Evolutionary conservation across 37 sponge, comb jelly and placozoan species (phyloP).

Genomic region (Halisarca cf. caerulea): DNA sequence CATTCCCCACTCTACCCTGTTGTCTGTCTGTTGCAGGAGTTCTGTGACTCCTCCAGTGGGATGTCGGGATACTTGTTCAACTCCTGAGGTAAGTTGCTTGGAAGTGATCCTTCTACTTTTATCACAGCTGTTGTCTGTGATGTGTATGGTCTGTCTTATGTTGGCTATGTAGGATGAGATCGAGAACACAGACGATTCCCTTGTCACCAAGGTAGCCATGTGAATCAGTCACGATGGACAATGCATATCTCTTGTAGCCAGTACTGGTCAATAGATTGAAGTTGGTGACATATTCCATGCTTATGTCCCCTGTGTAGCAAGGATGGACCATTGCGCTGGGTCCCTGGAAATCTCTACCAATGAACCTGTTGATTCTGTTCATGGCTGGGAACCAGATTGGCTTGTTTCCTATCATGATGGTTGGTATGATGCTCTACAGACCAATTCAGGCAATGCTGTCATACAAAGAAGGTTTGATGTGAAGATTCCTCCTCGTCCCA

Average conservation of each 20-base stretch:
- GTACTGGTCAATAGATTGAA: too few species aligned
- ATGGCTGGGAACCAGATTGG: slow-evolving; percentile 95
- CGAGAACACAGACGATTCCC: too few species aligned
- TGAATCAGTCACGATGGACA: too few species aligned
- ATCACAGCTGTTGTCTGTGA: too few species aligned
- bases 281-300: not conserved
- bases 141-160: too few species aligned
- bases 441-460: slow-evolving; percentile 86
- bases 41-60: not conserved
- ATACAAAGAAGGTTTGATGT: slow-evolving; percentile 66
- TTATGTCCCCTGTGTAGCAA: slow-evolving; percentile 44
- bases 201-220: too few species aligned
- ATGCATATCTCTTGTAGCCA: too few species aligned
- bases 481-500: not conserved
- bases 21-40: not conserved
- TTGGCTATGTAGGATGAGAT: too few species aligned
- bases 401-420: slow-evolving; percentile 98
- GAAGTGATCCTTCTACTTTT: not conserved
- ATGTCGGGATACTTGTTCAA: not conserved
- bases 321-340: slow-evolving; percentile 95
- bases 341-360: slow-evolving; percentile 97
- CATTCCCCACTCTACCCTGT: too few species aligned
- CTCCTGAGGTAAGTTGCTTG: not conserved
- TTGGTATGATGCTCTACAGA: slow-evolving; percentile 91
- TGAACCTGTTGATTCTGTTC: slow-evolving; percentile 94